These are phyloP conservation scores for Leptopilina boulardi DNA, from an alignment of 1,140 invertebrate genomes.

Conservation along the genomic window DNA sequence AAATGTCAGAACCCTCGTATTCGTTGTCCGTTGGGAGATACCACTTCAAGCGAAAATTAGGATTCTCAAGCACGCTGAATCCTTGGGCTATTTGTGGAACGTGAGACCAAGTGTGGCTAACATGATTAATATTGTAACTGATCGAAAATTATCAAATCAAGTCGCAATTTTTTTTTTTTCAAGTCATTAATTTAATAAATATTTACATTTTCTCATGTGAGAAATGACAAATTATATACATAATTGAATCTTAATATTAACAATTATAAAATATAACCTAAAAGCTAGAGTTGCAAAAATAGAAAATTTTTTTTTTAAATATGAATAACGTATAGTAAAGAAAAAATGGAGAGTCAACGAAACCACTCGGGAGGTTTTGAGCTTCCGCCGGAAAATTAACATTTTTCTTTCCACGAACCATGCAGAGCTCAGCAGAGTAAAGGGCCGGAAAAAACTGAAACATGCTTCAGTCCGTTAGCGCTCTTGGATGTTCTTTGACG, in stretches of 20 bases:
- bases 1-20: conserved; percentile 58
- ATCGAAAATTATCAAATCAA: background rate
- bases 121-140: background rate
- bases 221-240: too few species aligned
- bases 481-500: background rate
- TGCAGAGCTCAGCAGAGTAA: background rate
- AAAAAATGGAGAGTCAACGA: background rate
- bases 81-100: conserved; percentile 2
- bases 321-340: too few species aligned
- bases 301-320: too few species aligned
- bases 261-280: too few species aligned
- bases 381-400: background rate
- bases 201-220: too few species aligned
- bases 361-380: background rate
- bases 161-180: background rate
- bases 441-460: conserved; percentile 3
- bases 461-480: conserved; percentile 16
- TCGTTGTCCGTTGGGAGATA: conserved; percentile 46
- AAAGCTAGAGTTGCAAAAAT: too few species aligned
- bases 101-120: background rate
- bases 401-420: background rate
- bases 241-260: too few species aligned
- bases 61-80: conserved; percentile 40
- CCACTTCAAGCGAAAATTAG: conserved; percentile 49
- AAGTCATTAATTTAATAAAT: background rate